Base-by-base conservation (phyloP, 2,113 vertebrate genomes). In the Ibidorhyncha struthersii region DNA sequence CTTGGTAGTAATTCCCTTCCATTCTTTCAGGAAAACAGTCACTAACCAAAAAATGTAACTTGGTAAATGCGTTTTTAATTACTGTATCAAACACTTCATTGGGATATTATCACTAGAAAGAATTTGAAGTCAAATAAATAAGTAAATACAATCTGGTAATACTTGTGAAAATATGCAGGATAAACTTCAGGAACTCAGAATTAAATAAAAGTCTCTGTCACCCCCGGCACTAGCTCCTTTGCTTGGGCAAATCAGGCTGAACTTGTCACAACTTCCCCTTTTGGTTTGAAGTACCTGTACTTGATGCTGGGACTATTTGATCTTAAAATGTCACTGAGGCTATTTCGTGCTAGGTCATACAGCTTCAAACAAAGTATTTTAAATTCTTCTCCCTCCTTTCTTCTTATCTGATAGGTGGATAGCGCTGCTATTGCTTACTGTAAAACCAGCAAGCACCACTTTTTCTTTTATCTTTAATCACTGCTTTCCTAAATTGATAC, bases 271-370 rank as follows among this genome's bases (percentile, higher is more conserved):
- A 56, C 50, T 88, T 95, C 25, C 22, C 52, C 29, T 10, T 67
- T 36, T 12, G 14, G 52, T 52, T 12, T 95, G 76, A 89, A 63
- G 47, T 40, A 47, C 18, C 3, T 25, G 55, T 81, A 83, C 47
- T 74, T 74, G 66, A 67, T 90, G 14, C 41, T 92, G 70, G 55
- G 50, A 36, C 50, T 89, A 25, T 89, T 92, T 97, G 85, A 66
- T 71, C 71, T 86, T 63, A 92, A 88, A 95, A 92, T 93, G 92
- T 86, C 95, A 93, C 59, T 3, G 5, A 52, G 71, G 55, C 71
- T 71, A 40, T 92, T 93, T 97, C 8, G 82, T 97, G 55, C 95
- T 0, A 3, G 88, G 86, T 96, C 90, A 86, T 47, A 47, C 43
- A 4, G 83, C 86, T 78, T 95, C 59, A 81, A 85, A 95, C 30